These are phyloP conservation scores for Folsomia manolachei DNA, from an alignment of 2,888 invertebrate species.

Conservation along the genomic window DNA sequence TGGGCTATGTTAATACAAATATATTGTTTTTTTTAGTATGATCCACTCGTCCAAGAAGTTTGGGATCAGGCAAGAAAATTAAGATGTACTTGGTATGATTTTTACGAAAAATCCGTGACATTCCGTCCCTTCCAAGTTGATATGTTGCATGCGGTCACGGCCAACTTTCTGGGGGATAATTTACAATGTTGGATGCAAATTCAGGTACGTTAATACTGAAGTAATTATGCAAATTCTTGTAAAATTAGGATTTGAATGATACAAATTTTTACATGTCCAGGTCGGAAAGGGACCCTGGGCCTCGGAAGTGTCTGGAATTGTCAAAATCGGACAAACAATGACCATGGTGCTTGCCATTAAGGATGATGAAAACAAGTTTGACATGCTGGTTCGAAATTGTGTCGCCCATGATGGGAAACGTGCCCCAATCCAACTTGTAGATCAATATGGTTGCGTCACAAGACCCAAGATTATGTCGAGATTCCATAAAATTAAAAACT, in stretches of 20 bases:
- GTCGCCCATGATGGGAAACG: slow-evolving; percentile 92
- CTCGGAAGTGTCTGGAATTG: slow-evolving; percentile 92
- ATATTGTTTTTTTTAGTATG: no score
- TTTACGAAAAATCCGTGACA: slow-evolving; percentile 91
- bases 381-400: slow-evolving; percentile 90
- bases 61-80: slow-evolving; percentile 93
- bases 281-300: slow-evolving; percentile 96
- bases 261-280: slow-evolving; percentile 23
- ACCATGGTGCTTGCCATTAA: slow-evolving; percentile 94
- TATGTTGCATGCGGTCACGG: slow-evolving; percentile 90
- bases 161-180: slow-evolving; percentile 92
- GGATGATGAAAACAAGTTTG: slow-evolving; percentile 93
- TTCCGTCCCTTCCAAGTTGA: slow-evolving; percentile 94
- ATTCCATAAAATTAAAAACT: slow-evolving; percentile 94
- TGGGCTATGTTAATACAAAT: no score
- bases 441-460: slow-evolving; percentile 89
- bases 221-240: neutral
- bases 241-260: neutral
- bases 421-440: slow-evolving; percentile 87
- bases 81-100: slow-evolving; percentile 93
- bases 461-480: slow-evolving; percentile 87
- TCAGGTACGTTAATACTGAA: slow-evolving; percentile 57
- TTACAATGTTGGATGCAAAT: slow-evolving; percentile 97
- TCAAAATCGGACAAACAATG: slow-evolving; percentile 94
- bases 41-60: slow-evolving; percentile 85